These are phyloP conservation scores for Poecilia picta DNA, from an alignment of 2,797 vertebrate species.

Conservation along the genomic window DNA sequence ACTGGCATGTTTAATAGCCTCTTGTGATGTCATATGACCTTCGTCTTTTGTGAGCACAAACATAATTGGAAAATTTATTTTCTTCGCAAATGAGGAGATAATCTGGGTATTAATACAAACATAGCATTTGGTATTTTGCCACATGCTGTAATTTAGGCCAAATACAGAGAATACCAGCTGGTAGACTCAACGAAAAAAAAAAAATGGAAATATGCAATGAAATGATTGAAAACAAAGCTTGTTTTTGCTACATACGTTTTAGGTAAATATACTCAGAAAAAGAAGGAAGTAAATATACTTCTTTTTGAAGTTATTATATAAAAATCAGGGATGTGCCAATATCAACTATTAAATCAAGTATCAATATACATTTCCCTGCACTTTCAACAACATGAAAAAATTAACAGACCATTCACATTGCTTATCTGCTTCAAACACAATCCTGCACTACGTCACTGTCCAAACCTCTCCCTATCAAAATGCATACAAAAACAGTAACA, in stretches of 20 bases:
- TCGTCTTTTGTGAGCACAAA: conserved; percentile 28
- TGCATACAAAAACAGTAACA: not conserved
- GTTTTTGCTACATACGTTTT: not conserved
- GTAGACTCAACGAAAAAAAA: not conserved
- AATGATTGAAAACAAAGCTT: not conserved
- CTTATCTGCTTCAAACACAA: not conserved
- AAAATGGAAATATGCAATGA: not conserved
- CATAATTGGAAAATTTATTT: conserved; percentile 54
- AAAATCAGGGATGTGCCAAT: not conserved
- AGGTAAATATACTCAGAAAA: not conserved
- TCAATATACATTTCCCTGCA: not conserved
- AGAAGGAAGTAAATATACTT: not conserved
- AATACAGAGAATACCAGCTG: conserved; percentile 8
- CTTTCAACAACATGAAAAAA: not conserved
- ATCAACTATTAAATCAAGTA: not conserved
- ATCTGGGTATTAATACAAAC: conserved; percentile 57
- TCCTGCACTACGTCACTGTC: not conserved
- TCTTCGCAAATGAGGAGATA: conserved; percentile 39
- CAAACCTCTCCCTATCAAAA: not conserved
- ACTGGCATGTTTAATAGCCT: conserved; percentile 13
- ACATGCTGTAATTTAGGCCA: conserved; percentile 23
- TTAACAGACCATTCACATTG: not conserved
- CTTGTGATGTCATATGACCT: not conserved
- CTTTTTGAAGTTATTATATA: not conserved
- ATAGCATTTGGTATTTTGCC: conserved; percentile 43